Base-by-base conservation (phyloP, 2,797 vertebrate genomes). In the Alca torda region DNA sequence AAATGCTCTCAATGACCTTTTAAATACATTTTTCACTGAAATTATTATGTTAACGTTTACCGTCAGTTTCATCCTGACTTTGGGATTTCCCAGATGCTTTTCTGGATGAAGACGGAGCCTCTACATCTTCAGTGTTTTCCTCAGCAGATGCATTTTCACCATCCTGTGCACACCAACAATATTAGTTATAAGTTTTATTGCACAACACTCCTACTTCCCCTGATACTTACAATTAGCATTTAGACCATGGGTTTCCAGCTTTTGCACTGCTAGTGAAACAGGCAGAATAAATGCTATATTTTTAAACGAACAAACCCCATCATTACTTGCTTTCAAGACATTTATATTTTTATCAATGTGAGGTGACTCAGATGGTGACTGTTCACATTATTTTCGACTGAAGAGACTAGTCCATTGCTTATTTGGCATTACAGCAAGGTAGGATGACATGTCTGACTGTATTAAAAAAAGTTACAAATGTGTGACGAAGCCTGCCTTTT, bases 21-120 rank as follows among this genome's bases (percentile, higher is more conserved):
- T 1, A 46, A 86, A 48, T 1, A 59, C 0, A 33, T 81, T 73
- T 64, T 68, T 35, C 56, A 77, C 10, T 43, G 25, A 9, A 89
- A 76, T 25, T 6, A 26, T 15, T 14, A 37, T 0, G 15, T 35
- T 63, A 69, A 89, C 11, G 77, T 69, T 50, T 92, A 98, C 98
- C 98, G 5, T 98, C 98, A 59, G 87, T 95, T 83, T 93, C 95
- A 83, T 95, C 95, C 83, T 91, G 92, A 70, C 53, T 85, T 35
- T 84, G 97, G 35, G 90, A 91, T 53, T 96, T 98, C 37, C 84
- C 57, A 5, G 91, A 92, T 41, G 84, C 79, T 86, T 97, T 97
- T 82, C 87, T 97, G 65, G 98, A 98, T 41, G 98, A 98, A 50
- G 98, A 98, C 0, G 98, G 97, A 75, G 75, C 95, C 48, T 96